Conservation (phyloP, 1,140 invertebrate genomes). For the Heliconius melpomene region DNA sequence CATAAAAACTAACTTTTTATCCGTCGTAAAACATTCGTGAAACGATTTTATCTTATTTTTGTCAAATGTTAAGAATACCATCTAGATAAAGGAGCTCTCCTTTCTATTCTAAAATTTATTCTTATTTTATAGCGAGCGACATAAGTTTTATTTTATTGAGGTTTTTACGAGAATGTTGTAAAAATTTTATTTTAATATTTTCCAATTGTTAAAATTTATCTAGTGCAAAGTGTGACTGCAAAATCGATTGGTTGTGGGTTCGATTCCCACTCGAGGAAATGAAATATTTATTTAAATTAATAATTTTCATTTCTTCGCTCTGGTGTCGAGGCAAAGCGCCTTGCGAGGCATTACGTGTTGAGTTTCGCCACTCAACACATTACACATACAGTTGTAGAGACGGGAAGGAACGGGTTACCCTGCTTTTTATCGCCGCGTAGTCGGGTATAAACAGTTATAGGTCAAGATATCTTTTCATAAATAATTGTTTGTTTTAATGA, state of each 20-base stretch:
- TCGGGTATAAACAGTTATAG: neutral
- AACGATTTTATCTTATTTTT: constrained; percentile 30
- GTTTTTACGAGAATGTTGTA: constrained; percentile 16
- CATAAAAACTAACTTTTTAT: constrained; percentile 23
- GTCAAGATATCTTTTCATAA: constrained; percentile 14
- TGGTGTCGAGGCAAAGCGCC: too few relatives aligned
- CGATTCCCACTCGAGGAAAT: too few relatives aligned
- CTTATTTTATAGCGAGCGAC: constrained; percentile 25
- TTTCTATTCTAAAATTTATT: constrained; percentile 26
- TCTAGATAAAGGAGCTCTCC: constrained; percentile 21
- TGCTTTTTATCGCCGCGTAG: too few relatives aligned
- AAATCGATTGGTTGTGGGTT: too few relatives aligned
- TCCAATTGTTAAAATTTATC: neutral
- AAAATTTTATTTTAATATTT: constrained; percentile 19
- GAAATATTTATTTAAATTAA: too few relatives aligned
- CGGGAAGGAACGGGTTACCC: too few relatives aligned
- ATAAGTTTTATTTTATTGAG: constrained; percentile 19
- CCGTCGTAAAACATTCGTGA: constrained; percentile 20
- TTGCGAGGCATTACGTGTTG: too few relatives aligned
- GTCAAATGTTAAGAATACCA: constrained; percentile 27
- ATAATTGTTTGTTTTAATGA: constrained; percentile 8
- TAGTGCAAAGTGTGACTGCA: neutral
- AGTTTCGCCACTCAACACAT: too few relatives aligned
- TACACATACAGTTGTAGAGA: too few relatives aligned
- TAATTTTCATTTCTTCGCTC: too few relatives aligned